Base-by-base conservation (phyloP, 1,140 invertebrate species). In the Drosophila carrolli region DNA sequence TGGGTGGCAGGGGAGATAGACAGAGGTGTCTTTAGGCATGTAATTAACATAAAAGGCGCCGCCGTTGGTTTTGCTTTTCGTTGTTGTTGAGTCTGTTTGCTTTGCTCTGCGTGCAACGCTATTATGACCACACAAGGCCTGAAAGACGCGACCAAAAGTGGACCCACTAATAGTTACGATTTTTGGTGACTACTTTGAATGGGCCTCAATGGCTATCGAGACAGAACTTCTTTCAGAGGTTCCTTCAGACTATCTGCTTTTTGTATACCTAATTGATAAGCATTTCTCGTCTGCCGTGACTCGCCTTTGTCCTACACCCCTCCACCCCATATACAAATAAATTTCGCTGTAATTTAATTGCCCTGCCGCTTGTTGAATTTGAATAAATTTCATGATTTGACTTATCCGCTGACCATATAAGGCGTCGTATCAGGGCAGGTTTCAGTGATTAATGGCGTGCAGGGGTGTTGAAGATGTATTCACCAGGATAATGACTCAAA, bases 1-100 rank as follows among this genome's bases (percentile, higher is more conserved):
- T 55, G 38, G 13, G 14, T 16, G 19, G 10, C 5, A 10, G n/a
- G 35, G 37, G 32, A 23, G 23, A 3, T 13, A 11, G 38, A 41
- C 48, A 35, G 23, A 67, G 43, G 65, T 70, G 65, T 72, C 56
- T 60, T 57, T 13, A 16, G 14, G 43, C 50, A 40, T 56, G 67
- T 77, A 81, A 86, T 86, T 86, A 72, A 81, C 82, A 86, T 81
- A 67, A 86, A 86, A 86, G 65, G 62, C 55, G 70, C 82, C 82
- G 78, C 74, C 71, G 51, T 51, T 60, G 70, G 57, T 55, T 62
- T 66, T 60, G 63, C 35, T 53, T 35, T 59, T 59, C 7, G 41
- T 51, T 41, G 57, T 14, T 55, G 37, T 48, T 56, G 68, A 29
- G 40, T 19, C 47, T 61, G 23, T 71, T 72, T 55, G 55, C 66